Percentiles rank a stretch among this genome's conserved stretches.
Evolutionary conservation across 2,113 vertebrate genomes (phyloP).

Genomic region (Thalassarche chlororhynchos): DNA sequence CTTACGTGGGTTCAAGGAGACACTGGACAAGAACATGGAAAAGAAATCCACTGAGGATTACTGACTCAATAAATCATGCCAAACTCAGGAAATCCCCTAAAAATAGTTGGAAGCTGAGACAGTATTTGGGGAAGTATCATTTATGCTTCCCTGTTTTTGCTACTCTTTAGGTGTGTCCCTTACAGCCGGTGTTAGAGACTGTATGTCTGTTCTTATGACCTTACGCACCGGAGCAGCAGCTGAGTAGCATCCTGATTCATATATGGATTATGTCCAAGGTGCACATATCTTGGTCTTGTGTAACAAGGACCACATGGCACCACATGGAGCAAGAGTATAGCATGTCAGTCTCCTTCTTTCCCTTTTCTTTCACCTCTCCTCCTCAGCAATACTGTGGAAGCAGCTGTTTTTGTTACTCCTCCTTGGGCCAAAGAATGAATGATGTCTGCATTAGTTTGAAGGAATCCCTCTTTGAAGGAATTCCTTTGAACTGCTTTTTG

Average conservation of each 20-base stretch:
- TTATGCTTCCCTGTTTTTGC: neutral
- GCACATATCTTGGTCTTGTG: slow-evolving; percentile 10
- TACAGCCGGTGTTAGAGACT: neutral
- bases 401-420: slow-evolving; percentile 11
- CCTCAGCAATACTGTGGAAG: neutral
- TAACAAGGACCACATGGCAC: slow-evolving; percentile 4
- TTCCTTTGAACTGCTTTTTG: neutral
- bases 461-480: slow-evolving; percentile 24
- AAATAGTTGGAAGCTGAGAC: neutral
- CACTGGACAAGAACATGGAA: neutral
- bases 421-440: neutral
- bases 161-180: neutral
- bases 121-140: neutral
- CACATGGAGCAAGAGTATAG: neutral
- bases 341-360: neutral
- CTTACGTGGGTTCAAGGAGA: neutral
- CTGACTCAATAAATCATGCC: neutral
- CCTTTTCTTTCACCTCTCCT: neutral
- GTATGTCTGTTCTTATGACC: neutral
- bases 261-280: slow-evolving; percentile 23
- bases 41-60: neutral
- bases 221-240: neutral
- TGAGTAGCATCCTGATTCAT: slow-evolving; percentile 21
- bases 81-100: neutral
- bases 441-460: slow-evolving; percentile 1